Base-by-base conservation (phyloP, 2,888 invertebrate species). In the Diplazon laetatorius region DNA sequence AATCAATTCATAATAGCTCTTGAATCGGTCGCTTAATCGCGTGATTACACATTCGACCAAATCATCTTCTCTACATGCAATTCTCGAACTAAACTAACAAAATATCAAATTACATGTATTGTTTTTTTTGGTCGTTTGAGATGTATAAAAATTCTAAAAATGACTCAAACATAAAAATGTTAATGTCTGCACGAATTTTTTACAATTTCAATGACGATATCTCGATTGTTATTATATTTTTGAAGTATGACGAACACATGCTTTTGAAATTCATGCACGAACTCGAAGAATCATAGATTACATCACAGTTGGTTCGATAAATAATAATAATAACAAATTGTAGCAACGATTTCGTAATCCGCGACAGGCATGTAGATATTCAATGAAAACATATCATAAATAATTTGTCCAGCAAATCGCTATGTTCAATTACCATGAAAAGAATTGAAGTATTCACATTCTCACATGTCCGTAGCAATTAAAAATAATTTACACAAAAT, bases 161-260 rank as follows among this genome's bases (percentile, higher is more conserved):
- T n/a, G n/a, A 30, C 59, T 39, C 39, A 39, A 20, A 37, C 59
- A 59, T 59, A n/a, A n/a, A n/a, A n/a, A n/a, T n/a, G n/a, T n/a
- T n/a, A n/a, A n/a, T n/a, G n/a, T n/a, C n/a, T 9, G 52, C 9
- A 8, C 18, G 18, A 2, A 10, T 35, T 14, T 16, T 35, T 35
- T 16, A n/a, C 16, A 2, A 18, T 18, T 16, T 37, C 37, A 16
- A 14, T 35, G 8, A 1, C 20, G 16, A 55, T 10, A 5, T 55
- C 12, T 35, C 14, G 25, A 20, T 52, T 1, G n/a, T 25, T 22
- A 48, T 48, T 48, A 48, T 52, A 2, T 6, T n/a, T 14, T 16
- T n/a, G 12, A 5, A 9, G 16, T 35, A 25, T 4, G 55, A 55
- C 35, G 30, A 55, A 30, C n/a, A n/a, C n/a, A n/a, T n/a, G 35